phyloP scores from a whole-genome alignment of 1,140 invertebrate species.

The Anadara kagoshimensis region DNA sequence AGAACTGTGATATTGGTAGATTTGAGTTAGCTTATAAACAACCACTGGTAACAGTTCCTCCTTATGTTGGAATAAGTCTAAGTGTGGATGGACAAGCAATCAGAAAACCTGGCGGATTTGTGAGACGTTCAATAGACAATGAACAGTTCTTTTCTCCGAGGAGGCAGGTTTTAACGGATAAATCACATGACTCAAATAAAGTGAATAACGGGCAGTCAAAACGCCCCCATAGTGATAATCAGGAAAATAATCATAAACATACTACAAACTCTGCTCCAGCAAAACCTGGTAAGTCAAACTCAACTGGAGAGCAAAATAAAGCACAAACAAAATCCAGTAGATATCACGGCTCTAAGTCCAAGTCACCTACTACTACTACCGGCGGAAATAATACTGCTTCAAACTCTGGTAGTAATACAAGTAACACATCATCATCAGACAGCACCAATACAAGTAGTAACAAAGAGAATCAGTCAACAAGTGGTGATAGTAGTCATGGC shows the following conservation, averaged over 20 bases:
- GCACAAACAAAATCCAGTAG: constrained; percentile 7
- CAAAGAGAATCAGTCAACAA: constrained; percentile 8
- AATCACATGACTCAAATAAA: too few relatives aligned
- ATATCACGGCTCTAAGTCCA: constrained; percentile 1
- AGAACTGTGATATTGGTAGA: constrained; percentile 86
- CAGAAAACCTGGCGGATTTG: constrained; percentile 41
- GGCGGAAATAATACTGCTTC: not conserved
- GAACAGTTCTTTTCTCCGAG: too few relatives aligned
- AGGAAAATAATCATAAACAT: constrained; percentile 3
- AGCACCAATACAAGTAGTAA: constrained; percentile 24
- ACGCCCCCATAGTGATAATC: constrained; percentile 42
- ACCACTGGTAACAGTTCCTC: constrained; percentile 83
- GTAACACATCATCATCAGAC: constrained; percentile 3
- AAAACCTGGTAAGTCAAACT: constrained; percentile 38
- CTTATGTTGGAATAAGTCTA: constrained; percentile 87
- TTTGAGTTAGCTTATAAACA: constrained; percentile 91
- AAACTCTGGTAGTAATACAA: not conserved
- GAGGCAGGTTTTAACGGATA: too few relatives aligned
- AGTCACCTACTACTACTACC: not conserved
- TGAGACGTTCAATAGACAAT: too few relatives aligned
- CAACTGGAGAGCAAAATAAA: too few relatives aligned
- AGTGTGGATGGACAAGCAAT: constrained; percentile 81
- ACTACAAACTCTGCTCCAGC: constrained; percentile 41
- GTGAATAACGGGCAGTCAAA: not conserved
- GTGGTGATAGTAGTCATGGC: not conserved